Evolutionary conservation across 1,140 invertebrate genomes (phyloP).

Genomic region (Brachionus koreanus): DNA sequence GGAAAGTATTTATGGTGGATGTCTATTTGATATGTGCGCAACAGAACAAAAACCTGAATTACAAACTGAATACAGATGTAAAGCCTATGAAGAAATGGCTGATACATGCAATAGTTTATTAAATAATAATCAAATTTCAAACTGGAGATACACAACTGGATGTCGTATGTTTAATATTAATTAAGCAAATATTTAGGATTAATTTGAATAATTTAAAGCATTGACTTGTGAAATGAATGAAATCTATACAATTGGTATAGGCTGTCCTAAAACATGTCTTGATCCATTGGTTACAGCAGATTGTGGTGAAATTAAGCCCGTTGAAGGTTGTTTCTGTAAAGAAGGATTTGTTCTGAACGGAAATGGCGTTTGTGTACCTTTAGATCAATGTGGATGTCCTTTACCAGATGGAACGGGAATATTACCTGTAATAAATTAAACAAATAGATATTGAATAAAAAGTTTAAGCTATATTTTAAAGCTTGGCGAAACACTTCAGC

Average conservation of each 20-base stretch:
- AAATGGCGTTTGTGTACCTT: neutral
- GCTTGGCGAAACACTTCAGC: neutral
- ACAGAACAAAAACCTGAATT: neutral
- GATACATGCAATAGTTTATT: neutral
- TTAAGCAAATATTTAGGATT: neutral
- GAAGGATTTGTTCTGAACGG: constrained; percentile 1
- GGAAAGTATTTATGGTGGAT: neutral
- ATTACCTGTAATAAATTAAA: neutral
- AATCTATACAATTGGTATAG: neutral
- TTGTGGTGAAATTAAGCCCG: constrained; percentile 8
- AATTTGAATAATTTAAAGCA: neutral
- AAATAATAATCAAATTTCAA: neutral
- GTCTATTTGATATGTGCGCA: constrained; percentile 27
- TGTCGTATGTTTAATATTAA: constrained; percentile 1
- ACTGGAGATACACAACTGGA: neutral
- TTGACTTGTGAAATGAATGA: constrained; percentile 4
- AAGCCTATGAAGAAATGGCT: constrained; percentile 15
- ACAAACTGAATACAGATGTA: constrained; percentile 2
- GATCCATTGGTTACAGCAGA: neutral
- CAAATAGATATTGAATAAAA: neutral
- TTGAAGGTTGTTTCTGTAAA: constrained; percentile 38
- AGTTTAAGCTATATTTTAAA: neutral
- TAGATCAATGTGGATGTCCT: constrained; percentile 26
- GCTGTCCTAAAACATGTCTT: constrained; percentile 8
- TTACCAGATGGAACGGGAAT: constrained; percentile 16